A percentile compares a stretch with the other conserved stretches of the same genome.
Evolutionary conservation across 2,113 vertebrate species (phyloP).

Genomic region (Felis chaus): DNA sequence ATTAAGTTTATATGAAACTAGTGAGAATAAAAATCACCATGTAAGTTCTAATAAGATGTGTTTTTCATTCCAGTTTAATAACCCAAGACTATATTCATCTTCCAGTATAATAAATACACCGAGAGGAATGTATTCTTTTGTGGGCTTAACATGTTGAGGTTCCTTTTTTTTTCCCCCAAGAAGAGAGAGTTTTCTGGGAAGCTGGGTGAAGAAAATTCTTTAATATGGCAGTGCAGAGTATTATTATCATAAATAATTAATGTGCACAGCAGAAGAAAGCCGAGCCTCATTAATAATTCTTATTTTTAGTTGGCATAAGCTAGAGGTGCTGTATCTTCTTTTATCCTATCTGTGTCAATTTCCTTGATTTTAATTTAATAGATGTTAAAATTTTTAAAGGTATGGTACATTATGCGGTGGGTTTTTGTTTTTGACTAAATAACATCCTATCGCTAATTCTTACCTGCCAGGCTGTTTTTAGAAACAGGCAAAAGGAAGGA

Average conservation of each 20-base stretch:
- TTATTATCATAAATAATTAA: slow-evolving; percentile 93
- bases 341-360: slow-evolving; percentile 88
- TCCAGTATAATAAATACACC: slow-evolving; percentile 89
- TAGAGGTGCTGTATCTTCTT: slow-evolving; percentile 88
- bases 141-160: slow-evolving; percentile 85
- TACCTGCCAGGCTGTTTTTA: slow-evolving; percentile 82
- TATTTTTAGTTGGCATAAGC: slow-evolving; percentile 90
- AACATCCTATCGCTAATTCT: slow-evolving; percentile 79
- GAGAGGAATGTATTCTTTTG: slow-evolving; percentile 88
- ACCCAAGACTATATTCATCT: slow-evolving; percentile 92
- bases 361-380: slow-evolving; percentile 85
- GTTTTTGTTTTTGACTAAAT: slow-evolving; percentile 82
- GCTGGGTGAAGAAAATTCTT: slow-evolving; percentile 89
- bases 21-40: slow-evolving; percentile 93
- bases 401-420: slow-evolving; percentile 55
- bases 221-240: slow-evolving; percentile 88
- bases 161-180: slow-evolving; percentile 71
- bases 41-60: slow-evolving; percentile 93
- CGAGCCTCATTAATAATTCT: slow-evolving; percentile 92
- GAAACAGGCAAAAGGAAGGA: slow-evolving; percentile 65
- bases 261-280: slow-evolving; percentile 90
- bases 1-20: slow-evolving; percentile 93
- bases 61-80: slow-evolving; percentile 94
- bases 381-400: slow-evolving; percentile 85
- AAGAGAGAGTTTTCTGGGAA: slow-evolving; percentile 89